Percentiles rank a stretch among this genome's conserved stretches.
phyloP scores from a whole-genome alignment of 2,113 vertebrate species.

The Puma concolor region DNA sequence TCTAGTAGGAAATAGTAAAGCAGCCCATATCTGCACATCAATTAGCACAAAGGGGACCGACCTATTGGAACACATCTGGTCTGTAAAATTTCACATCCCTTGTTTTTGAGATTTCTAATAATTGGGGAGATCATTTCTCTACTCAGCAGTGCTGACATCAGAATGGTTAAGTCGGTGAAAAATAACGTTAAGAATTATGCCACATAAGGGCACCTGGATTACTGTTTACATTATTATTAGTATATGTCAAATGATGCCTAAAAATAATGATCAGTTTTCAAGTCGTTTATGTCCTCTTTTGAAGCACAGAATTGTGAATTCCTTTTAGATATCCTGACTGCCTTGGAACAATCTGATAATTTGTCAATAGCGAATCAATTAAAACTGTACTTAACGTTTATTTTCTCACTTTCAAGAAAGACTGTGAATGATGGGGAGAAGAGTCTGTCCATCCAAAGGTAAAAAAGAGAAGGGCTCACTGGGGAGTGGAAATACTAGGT shows the following conservation, averaged over 20 bases:
- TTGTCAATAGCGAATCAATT: not conserved
- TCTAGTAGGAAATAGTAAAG: not conserved
- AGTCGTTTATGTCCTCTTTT: not conserved
- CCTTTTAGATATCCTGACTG: not conserved
- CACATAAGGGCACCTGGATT: not conserved
- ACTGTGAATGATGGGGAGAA: not conserved
- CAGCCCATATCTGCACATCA: rapidly evolving
- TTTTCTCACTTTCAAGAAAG: not conserved
- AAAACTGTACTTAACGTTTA: not conserved
- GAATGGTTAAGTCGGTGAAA: not conserved
- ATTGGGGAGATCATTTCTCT: not conserved
- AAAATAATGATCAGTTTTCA: not conserved
- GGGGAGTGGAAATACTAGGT: not conserved
- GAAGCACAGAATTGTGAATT: not conserved
- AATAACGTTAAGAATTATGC: not conserved
- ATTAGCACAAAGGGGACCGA: not conserved
- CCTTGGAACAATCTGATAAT: not conserved
- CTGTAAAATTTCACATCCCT: not conserved
- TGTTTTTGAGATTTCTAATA: not conserved
- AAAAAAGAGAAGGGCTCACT: not conserved
- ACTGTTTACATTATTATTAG: not conserved
- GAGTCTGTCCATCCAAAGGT: no score
- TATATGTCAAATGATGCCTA: not conserved
- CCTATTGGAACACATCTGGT: not conserved
- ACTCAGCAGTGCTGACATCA: not conserved